Percentiles rank a stretch among this genome's conserved stretches.
phyloP scores from a whole-genome alignment of 2,113 vertebrate species.

The Thoracochromis brauschi region DNA sequence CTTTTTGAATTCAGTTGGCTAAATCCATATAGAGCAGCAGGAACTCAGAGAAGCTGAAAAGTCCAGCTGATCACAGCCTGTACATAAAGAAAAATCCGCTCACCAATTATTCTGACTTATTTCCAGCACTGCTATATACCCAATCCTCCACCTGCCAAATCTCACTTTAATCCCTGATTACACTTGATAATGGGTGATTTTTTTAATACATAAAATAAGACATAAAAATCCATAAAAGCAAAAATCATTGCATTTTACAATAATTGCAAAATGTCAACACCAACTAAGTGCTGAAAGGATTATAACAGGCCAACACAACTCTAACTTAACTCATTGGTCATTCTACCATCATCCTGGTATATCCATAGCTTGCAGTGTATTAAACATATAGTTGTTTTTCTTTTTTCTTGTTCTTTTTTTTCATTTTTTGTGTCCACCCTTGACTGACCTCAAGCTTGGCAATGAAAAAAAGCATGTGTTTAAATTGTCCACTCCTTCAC shows the following conservation, averaged over 20 bases:
- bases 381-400: neutral
- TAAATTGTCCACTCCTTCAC: neutral
- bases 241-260: neutral
- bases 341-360: neutral
- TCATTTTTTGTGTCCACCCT: neutral
- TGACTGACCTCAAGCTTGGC: neutral
- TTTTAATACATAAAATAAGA: neutral
- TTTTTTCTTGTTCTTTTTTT: neutral
- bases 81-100: neutral
- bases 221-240: neutral
- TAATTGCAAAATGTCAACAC: neutral
- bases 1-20: neutral
- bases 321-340: neutral
- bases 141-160: neutral
- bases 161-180: neutral
- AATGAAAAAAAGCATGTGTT: neutral
- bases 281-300: neutral
- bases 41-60: neutral
- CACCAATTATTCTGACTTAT: neutral
- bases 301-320: neutral
- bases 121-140: neutral
- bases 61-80: neutral
- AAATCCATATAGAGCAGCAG: neutral
- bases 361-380: neutral
- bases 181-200: neutral